Base-by-base conservation (phyloP, 2,888 invertebrate genomes). In the Cryptops parisi region DNA sequence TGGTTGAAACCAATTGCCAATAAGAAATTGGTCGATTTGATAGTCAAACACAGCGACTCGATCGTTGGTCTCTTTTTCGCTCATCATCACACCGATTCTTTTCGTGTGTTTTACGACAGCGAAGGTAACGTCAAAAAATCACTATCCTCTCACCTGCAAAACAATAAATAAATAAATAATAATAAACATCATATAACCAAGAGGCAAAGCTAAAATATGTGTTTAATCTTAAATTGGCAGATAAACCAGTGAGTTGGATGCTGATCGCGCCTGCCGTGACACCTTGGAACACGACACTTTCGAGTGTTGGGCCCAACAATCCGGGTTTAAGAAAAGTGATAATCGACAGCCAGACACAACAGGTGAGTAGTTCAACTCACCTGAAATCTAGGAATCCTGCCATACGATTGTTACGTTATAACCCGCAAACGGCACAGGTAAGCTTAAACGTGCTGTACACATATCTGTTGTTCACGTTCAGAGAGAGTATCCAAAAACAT, bases 211-310 rank as follows among this genome's bases (percentile, higher is more conserved):
- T n/a, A n/a, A n/a, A n/a, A 43, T 43, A 6, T 43, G 6, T 43
- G 6, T 45, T 22, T 23, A 47, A 19, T 50, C 21, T 12, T 59
- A 64, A 66, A 84, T 65, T 77, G n/a, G n/a, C n/a, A n/a, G n/a
- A n/a, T n/a, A n/a, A 77, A 58, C 86, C 91, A 22, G 80, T 88
- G 46, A 87, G 87, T 4, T 86, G 89, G 81, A 64, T 74, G 61
- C 80, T 91, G 72, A 74, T 91, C 64, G 83, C 90, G 26, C 93
- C 93, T 22, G 84, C 91, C 41, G 81, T 94, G 59, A 87, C 88
- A 54, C 93, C 94, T 0, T 80, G 82, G 69, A 80, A 82, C 59
- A 81, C 82, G 53, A 61, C 64, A 17, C 61, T 70, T 25, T 60
- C 65, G 1, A 67, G 67, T 9, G 67, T 68, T 15, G 70, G 67